Percentiles rank a stretch among this genome's conserved stretches.
Conservation (phyloP, 2,113 vertebrate genomes). For the Pimephales promelas region DNA sequence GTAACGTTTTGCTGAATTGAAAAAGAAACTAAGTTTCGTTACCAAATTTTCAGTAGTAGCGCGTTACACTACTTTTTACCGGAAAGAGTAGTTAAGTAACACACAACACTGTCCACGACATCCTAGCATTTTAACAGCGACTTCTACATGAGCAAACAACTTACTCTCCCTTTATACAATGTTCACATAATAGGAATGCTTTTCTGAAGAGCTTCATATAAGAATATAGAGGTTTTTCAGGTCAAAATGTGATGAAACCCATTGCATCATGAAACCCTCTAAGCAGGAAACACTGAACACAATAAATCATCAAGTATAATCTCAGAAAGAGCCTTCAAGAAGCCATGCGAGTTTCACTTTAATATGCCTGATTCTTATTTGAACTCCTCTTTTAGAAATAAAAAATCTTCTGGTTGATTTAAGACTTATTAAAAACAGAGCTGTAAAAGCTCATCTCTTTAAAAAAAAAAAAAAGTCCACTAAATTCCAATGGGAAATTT, state of each 20-base stretch:
- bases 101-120: too few species aligned
- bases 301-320: neutral
- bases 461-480: too few species aligned
- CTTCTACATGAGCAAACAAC: too few species aligned
- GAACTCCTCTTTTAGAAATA: neutral
- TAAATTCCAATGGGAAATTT: neutral
- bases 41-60: too few species aligned
- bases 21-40: too few species aligned
- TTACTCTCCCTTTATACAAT: neutral
- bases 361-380: neutral
- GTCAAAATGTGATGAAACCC: neutral
- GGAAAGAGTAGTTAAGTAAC: too few species aligned
- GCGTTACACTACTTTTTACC: too few species aligned
- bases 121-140: too few species aligned
- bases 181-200: neutral
- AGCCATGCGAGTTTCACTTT: neutral
- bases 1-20: too few species aligned
- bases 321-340: neutral
- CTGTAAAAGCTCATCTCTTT: neutral
- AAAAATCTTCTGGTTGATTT: neutral
- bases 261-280: constrained; percentile 13
- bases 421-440: neutral
- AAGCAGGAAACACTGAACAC: too few species aligned
- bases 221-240: neutral
- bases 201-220: neutral